Conservation (phyloP, 2,888 invertebrate species). For the Therioaphis trifolii region DNA sequence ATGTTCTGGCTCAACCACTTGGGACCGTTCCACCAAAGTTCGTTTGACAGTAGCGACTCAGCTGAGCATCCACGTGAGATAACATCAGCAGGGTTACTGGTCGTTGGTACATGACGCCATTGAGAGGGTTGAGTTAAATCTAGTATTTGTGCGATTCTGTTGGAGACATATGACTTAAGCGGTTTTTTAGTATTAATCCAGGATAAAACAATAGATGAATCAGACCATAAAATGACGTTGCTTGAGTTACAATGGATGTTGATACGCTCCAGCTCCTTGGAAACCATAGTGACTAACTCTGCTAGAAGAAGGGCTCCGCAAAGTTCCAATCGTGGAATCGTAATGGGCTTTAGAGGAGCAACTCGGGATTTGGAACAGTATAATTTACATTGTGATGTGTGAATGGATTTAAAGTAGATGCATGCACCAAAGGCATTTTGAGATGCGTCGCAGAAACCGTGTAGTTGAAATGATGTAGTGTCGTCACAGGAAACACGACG, state of each 20-base stretch:
- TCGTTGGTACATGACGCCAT: background rate
- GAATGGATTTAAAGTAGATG: background rate
- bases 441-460: background rate
- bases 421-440: background rate
- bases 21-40: slow-evolving; percentile 13
- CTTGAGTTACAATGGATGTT: background rate
- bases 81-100: background rate
- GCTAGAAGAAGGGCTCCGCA: background rate
- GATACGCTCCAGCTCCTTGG: background rate
- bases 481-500: background rate
- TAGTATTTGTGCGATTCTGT: background rate
- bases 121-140: background rate
- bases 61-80: background rate
- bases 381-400: background rate
- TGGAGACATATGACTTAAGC: background rate
- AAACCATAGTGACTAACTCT: background rate
- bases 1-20: background rate
- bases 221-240: background rate
- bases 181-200: slow-evolving; percentile 6
- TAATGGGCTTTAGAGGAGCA: background rate
- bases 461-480: background rate
- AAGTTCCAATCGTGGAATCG: background rate
- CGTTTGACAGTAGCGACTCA: background rate
- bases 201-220: background rate
- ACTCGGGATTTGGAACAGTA: slow-evolving; percentile 7